Evolutionary conservation across 2,113 vertebrate species (phyloP), one percentile per base, ranked within the genome.

Genomic region (Entelurus aequoreus): DNA sequence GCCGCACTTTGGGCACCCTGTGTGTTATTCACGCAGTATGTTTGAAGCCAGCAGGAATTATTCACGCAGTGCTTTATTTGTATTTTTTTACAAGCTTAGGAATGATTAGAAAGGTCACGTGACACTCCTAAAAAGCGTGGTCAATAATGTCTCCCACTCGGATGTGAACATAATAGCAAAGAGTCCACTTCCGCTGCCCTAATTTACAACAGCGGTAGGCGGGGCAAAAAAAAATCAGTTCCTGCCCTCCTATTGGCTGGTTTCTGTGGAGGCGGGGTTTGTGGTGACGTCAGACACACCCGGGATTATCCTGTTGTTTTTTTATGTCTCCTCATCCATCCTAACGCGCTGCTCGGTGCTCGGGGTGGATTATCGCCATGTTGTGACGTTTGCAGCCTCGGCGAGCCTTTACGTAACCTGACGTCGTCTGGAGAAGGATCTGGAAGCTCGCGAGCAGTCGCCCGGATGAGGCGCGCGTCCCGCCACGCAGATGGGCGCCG

Each of bases 261-360:
- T 4, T n/a, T 38, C 35, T 42, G 63, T 63, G 80, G 82, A 79
- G 84, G 84, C 74, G 88, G 2, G 87, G 66, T 79, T 72, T 76
- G 54, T 64, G 49, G 16, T 73, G 71, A 82, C 76, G 79, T 79
- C 72, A 37, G 28, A 65, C 51, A 38, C 69, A 52, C 63, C 4
- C 44, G 63, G 82, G 89, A 90, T 91, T 90, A 91, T 87, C 79
- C 84, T 88, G 86, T 86, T 51, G 5, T 49, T 4, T 38, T 38
- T 40, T 42, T 86, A 82, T 86, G 78, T 85, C 77, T 79, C 78
- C 78, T 75, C 72, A 83, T 82, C 72, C 72, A 8, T 28, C 35
- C 13, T 5, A 51, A 11, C 8, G 12, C 10, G 12, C 14, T 3
- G 28, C 44, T 37, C 36, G 0, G 44, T 3, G 28, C 44, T 37